These are phyloP conservation scores for Eupeodes corollae DNA, from an alignment of 1,140 invertebrate species.

Conservation along the genomic window DNA sequence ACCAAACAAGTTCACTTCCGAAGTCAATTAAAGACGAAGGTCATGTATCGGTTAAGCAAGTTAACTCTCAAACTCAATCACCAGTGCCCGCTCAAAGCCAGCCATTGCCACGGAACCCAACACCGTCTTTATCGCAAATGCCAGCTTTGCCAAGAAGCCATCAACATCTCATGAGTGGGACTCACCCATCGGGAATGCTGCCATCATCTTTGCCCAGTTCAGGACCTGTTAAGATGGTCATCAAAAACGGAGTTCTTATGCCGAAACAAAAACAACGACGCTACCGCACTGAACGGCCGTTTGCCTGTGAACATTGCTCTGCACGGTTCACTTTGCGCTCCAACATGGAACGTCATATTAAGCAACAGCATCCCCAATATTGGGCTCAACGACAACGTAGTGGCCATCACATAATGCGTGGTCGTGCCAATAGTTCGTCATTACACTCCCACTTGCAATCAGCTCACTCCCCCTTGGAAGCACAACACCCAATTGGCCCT, in stretches of 20 bases:
- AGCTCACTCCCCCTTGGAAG: constrained; percentile 2
- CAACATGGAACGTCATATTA: constrained; percentile 88
- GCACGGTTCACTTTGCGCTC: constrained; percentile 80
- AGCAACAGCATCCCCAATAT: constrained; percentile 81
- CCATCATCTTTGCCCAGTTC: constrained; percentile 18
- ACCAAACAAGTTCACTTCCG: constrained; percentile 1
- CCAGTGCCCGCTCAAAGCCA: not conserved
- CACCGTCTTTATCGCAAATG: no score
- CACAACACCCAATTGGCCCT: not conserved
- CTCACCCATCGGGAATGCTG: constrained; percentile 6
- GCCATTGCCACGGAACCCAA: not conserved
- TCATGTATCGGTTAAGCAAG: no score
- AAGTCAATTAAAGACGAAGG: no score
- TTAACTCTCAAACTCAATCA: not conserved
- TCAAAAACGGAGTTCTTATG: constrained; percentile 78
- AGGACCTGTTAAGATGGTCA: constrained; percentile 75
- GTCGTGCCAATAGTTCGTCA: constrained; percentile 22
- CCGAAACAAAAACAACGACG: constrained; percentile 82
- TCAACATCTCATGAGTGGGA: no score
- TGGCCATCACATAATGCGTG: constrained; percentile 36
- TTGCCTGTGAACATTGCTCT: constrained; percentile 77
- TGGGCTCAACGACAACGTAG: constrained; percentile 62
- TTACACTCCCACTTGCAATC: constrained; percentile 10
- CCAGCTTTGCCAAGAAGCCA: no score
- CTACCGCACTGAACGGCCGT: constrained; percentile 82